Base-by-base conservation (phyloP, 1,140 invertebrate genomes). In the Teleogryllus occipitalis region DNA sequence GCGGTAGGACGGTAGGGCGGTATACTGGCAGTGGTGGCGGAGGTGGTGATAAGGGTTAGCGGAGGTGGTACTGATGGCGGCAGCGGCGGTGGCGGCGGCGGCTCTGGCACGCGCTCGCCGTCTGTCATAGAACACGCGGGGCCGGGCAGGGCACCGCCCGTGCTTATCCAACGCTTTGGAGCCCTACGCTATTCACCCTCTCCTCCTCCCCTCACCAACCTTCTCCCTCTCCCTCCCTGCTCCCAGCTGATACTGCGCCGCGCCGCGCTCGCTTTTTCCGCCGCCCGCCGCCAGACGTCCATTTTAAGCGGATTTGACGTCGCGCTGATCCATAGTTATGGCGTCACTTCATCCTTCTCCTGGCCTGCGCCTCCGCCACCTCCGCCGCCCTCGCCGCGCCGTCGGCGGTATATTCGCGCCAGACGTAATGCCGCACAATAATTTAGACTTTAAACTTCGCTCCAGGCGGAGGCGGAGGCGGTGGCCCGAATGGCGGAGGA, bases 251-350 rank as follows among this genome's bases (percentile, higher is more conserved):
- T 65, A 65, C 10, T 65, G 54, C 54, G 54, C 2, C 10, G 49
- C 54, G 10, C 1, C 54, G 10, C 18, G 54, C 54, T 2, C 54
- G 10, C 54, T 7, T 65, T 65, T 65, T 65, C 7, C 54, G 54
- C 54, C 54, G 54, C 54, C 54, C 54, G 54, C 54, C 49, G 15
- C 49, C 49, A 8, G 49, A 65, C 54, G 54, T 65, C 54, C 18
- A 65, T 65, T 65, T 65, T 65, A 65, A 65, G 54, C 54, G 54
- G 54, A 65, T 65, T 65, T 65, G 54, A 65, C 54, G 54, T 65
- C 10, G 54, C 54, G 54, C 54, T 65, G 54, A 65, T 65, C 54
- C 54, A 65, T 65, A 65, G 54, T 65, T 65, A 65, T 65, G 54
- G 54, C 54, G 54, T 65, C 54, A 65, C 54, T 65, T 65, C 54